A percentile compares a stretch with the other conserved stretches of the same genome.
Conservation (phyloP, 2,797 vertebrate genomes). For the Myotis planiceps region DNA sequence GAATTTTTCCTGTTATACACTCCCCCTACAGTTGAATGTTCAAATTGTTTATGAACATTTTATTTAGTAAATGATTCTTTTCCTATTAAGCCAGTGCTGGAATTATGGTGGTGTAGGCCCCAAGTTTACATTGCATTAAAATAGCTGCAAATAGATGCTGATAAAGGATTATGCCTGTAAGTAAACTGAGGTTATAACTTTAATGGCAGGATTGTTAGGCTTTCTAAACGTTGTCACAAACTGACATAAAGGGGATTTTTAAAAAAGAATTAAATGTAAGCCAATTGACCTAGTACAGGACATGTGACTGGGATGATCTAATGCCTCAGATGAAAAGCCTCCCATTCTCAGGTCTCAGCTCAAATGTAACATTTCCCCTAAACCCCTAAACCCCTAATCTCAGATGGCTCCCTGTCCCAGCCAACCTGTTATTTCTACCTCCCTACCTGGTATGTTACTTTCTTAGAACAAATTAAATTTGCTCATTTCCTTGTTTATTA, state of each 20-base stretch:
- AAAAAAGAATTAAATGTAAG: conserved; percentile 31
- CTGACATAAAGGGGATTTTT: conserved; percentile 1
- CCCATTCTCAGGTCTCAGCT: neutral
- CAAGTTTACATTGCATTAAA: conserved; percentile 47
- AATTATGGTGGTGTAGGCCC: conserved; percentile 29
- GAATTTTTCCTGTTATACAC: conserved; percentile 82
- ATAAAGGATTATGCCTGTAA: conserved; percentile 34
- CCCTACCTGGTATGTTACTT: neutral
- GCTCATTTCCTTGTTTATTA: neutral
- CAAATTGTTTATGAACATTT: conserved; percentile 80
- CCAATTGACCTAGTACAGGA: neutral
- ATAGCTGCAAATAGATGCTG: conserved; percentile 9
- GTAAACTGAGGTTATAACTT: conserved; percentile 53
- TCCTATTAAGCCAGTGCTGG: conserved; percentile 28
- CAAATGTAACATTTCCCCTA: neutral
- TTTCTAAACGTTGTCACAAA: conserved; percentile 48
- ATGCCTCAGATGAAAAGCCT: neutral
- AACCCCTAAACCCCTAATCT: neutral
- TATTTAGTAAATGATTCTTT: conserved; percentile 69
- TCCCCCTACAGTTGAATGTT: conserved; percentile 85
- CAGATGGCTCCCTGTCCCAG: neutral
- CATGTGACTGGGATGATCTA: neutral
- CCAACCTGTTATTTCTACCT: neutral
- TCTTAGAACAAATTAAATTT: neutral
- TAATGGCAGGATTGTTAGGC: neutral